Evolutionary conservation across 2,113 vertebrate species (phyloP).

Genomic region (Pseudorectes ferrugineus): DNA sequence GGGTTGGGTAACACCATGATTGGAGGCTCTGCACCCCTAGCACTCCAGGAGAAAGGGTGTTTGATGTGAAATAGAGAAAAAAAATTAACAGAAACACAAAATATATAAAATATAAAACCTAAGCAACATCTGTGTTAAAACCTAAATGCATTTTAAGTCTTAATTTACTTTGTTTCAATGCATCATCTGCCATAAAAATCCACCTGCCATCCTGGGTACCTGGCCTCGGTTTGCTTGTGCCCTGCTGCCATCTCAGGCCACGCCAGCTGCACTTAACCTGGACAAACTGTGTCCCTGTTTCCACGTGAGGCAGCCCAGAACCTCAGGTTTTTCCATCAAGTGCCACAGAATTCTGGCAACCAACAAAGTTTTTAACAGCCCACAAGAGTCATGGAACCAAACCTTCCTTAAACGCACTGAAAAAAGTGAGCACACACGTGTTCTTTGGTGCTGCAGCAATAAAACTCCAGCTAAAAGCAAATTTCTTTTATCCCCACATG

Average conservation of each 20-base stretch:
- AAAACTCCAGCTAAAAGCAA: not conserved
- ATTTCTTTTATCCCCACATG: not conserved
- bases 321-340: not conserved
- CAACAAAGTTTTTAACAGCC: not conserved
- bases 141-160: not conserved
- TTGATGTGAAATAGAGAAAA: not conserved
- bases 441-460: not conserved
- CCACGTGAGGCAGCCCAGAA: not conserved
- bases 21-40: fast-evolving
- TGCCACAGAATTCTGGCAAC: not conserved
- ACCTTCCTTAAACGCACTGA: not conserved
- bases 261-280: fast-evolving
- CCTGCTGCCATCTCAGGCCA: not conserved
- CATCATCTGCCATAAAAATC: not conserved
- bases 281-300: not conserved
- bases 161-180: not conserved
- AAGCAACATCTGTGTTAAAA: not conserved
- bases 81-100: not conserved
- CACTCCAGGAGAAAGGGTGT: not conserved
- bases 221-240: not conserved
- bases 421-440: fast-evolving
- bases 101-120: not conserved
- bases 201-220: not conserved
- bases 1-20: not conserved
- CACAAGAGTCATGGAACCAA: not conserved